These are phyloP conservation scores for Tretioscincus oriximinensis DNA, from an alignment of 2,113 vertebrate species.

Conservation along the genomic window DNA sequence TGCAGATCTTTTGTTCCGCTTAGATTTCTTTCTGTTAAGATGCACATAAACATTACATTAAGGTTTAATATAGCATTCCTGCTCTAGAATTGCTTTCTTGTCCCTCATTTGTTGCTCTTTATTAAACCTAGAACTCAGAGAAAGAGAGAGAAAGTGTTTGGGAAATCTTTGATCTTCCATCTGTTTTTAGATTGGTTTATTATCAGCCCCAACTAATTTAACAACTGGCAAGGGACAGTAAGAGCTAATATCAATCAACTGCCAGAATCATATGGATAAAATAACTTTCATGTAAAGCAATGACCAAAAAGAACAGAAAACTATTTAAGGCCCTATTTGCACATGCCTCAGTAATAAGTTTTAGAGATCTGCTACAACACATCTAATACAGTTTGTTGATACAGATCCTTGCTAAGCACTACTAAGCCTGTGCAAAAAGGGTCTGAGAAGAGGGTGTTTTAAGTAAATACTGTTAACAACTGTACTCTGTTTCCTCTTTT, in stretches of 20 bases:
- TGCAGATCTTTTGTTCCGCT: slow-evolving; percentile 28
- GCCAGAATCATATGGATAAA: no score
- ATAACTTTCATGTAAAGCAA: not conserved
- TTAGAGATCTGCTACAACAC: no score
- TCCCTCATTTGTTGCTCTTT: not conserved
- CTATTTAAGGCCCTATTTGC: not conserved
- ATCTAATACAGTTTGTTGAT: no score
- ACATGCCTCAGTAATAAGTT: no score
- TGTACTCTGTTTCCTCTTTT: no score
- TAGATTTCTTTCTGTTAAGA: slow-evolving; percentile 43
- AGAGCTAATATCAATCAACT: not conserved
- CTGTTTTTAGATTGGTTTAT: not conserved
- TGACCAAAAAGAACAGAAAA: not conserved
- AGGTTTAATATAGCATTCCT: not conserved
- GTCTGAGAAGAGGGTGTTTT: no score
- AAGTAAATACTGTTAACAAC: not conserved
- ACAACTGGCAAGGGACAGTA: not conserved
- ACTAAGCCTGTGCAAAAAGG: no score
- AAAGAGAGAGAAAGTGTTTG: not conserved
- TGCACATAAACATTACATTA: slow-evolving; percentile 1
- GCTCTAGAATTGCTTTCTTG: not conserved
- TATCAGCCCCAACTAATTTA: not conserved
- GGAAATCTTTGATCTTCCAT: not conserved
- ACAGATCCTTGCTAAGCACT: no score
- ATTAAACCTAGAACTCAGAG: slow-evolving; percentile 23